Evolutionary conservation across 2,888 invertebrate genomes (phyloP).

Genomic region (Labia minor): DNA sequence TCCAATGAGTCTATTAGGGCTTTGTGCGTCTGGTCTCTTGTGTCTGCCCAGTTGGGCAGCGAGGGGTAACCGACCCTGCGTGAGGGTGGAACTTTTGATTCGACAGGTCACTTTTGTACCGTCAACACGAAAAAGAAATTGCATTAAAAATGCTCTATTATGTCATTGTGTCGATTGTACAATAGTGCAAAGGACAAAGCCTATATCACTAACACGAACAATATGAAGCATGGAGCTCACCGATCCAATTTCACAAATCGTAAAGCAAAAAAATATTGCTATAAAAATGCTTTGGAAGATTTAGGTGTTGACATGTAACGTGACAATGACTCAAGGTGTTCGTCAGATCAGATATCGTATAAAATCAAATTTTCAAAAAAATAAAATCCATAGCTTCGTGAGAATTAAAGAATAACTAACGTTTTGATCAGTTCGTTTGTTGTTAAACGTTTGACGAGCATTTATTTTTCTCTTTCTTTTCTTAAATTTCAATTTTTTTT

Average conservation of each 20-base stretch:
- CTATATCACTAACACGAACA: neutral
- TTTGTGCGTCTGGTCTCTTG: neutral
- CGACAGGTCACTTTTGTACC: slow-evolving; percentile 1
- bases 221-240: neutral
- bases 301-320: slow-evolving; percentile 13
- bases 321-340: slow-evolving; percentile 5
- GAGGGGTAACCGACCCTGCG: no score
- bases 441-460: no score
- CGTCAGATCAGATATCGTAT: neutral
- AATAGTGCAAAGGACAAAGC: neutral
- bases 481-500: no score
- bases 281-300: neutral
- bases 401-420: neutral
- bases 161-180: neutral
- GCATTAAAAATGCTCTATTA: neutral
- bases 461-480: no score
- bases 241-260: slow-evolving; percentile 4
- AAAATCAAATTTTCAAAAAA: slow-evolving; percentile 5
- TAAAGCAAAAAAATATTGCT: neutral
- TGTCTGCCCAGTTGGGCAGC: neutral
- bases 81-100: neutral
- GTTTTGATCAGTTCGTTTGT: no score
- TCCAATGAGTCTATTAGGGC: neutral
- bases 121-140: neutral
- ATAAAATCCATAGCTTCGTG: neutral